phyloP scores from a whole-genome alignment of 2,888 invertebrate genomes.

The Hypolimnas misippus region DNA sequence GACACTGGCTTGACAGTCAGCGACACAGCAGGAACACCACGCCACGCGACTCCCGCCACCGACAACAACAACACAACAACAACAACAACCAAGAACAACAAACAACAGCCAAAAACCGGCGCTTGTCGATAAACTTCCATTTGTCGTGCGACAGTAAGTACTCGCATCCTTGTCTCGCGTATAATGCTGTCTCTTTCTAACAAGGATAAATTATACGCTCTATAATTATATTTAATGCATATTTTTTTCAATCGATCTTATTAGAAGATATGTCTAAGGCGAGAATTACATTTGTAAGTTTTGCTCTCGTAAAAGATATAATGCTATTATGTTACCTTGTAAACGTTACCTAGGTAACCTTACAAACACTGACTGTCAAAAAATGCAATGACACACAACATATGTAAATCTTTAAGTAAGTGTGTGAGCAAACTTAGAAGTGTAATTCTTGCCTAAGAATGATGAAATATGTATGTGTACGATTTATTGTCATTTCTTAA shows the following conservation, averaged over 20 bases:
- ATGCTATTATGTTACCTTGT: no score
- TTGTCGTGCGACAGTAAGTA: conserved; percentile 30
- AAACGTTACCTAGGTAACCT: no score
- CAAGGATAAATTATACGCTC: background rate
- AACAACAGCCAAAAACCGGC: conserved; percentile 19
- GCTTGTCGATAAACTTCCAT: conserved; percentile 36
- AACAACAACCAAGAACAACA: background rate
- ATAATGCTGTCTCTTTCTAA: background rate
- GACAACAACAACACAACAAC: background rate
- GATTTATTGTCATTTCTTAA: no score
- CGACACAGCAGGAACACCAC: conserved; percentile 25
- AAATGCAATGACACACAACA: no score
- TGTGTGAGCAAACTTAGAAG: no score
- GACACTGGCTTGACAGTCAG: conserved; percentile 38
- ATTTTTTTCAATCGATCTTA: background rate
- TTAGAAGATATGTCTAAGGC: background rate
- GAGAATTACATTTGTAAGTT: background rate
- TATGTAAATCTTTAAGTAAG: no score
- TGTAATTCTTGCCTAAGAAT: no score
- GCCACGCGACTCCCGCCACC: conserved; percentile 36
- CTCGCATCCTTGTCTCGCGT: conserved; percentile 12
- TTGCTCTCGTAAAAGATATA: no score
- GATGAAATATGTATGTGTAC: background rate
- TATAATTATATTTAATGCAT: background rate
- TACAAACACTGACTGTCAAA: no score